Base-by-base conservation (phyloP, 1,140 invertebrate species). In the Augochlora pura region DNA sequence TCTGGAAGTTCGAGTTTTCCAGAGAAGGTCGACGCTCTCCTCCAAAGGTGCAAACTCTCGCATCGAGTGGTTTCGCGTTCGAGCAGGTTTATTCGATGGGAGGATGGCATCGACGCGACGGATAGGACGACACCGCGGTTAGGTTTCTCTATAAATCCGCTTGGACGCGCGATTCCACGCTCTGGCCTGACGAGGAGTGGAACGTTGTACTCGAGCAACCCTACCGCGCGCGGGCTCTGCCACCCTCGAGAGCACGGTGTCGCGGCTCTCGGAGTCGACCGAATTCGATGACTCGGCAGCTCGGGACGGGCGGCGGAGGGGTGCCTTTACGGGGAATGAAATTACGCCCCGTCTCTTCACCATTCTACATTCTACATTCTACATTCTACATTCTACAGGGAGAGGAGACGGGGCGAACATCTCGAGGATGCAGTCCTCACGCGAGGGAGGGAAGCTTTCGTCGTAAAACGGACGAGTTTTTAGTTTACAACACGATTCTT, bases 201-300 rank as follows among this genome's bases (percentile, higher is more conserved):
- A 18, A 52, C 25, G 38, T 62, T 49, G 46, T 38, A 18, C 64
- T 49, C 14, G 62, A 25, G 66, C 49, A 52, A 76, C 83, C 81
- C 75, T 52, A 1, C 59, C 14, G 0, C 16, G n/a, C n/a, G n/a
- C 42, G 14, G 16, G 14, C 23, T 32, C 2, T 52, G n/a, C 63
- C 73, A 39, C 46, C 73, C 65, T 39, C 21, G 23, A 38, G 52
- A 38, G 52, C 57, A 67, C 23, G 52, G 27, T 42, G 68, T 21
- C 32, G 32, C 32, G 32, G 1, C 32, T n/a, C n/a, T n/a, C n/a
- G n/a, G 32, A 1, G 18, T 0, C 59, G 82, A 78, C 73, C 63
- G 54, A 62, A 73, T 81, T 84, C 77, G 82, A 85, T 85, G 83
- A 85, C 82, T 85, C 83, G 84, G 32, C 32, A 32, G 4, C 32